These are phyloP conservation scores for Patella pellucida DNA, from an alignment of 2,888 invertebrate genomes.

Conservation along the genomic window DNA sequence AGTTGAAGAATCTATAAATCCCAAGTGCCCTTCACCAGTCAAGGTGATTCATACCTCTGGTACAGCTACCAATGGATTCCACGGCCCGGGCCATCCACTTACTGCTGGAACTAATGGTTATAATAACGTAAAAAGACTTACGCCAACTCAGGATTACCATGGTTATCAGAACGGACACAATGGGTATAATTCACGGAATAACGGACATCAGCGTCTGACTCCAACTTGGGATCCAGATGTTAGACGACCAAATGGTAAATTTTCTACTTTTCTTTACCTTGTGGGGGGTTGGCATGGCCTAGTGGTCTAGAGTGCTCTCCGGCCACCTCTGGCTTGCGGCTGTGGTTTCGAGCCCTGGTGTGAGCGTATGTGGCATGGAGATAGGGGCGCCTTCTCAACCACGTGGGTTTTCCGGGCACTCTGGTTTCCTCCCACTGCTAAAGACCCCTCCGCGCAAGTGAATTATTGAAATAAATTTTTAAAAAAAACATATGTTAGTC, in stretches of 20 bases:
- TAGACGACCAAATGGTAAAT: neutral
- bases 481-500: no score
- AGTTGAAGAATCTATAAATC: constrained; percentile 45
- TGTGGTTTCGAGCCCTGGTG: no score
- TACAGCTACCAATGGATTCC: constrained; percentile 20
- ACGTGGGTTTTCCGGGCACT: no score
- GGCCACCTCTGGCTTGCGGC: no score
- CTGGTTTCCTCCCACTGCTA: no score
- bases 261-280: neutral
- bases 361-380: no score
- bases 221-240: constrained; percentile 38
- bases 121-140: constrained; percentile 20
- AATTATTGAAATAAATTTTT: no score
- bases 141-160: constrained; percentile 15
- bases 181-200: constrained; percentile 25
- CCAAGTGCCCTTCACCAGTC: constrained; percentile 53
- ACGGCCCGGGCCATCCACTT: neutral
- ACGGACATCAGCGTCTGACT: constrained; percentile 38
- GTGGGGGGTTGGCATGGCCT: no score
- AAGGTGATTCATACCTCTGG: constrained; percentile 48
- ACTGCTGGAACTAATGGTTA: constrained; percentile 10
- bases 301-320: no score
- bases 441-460: no score
- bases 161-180: constrained; percentile 22
- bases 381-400: no score